Evolutionary conservation across 2,888 invertebrate genomes (phyloP).

Genomic region (Heteromyza rotundicornis): DNA sequence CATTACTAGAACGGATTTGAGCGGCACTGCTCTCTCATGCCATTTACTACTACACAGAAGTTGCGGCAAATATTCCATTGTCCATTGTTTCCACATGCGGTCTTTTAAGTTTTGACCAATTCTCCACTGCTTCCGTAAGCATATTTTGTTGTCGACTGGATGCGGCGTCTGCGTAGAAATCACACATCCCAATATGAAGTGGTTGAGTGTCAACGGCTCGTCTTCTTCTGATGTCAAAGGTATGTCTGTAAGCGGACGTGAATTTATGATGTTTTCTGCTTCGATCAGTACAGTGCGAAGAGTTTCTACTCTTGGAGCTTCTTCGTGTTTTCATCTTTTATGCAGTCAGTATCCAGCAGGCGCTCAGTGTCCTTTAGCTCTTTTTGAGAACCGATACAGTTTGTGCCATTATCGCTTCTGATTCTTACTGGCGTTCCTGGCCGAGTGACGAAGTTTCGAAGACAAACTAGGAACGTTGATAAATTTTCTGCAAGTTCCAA

Average conservation of each 20-base stretch:
- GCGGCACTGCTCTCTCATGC: background rate
- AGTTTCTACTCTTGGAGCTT: slow-evolving; percentile 25
- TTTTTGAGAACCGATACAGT: slow-evolving; percentile 23
- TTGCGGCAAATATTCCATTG: slow-evolving; percentile 24
- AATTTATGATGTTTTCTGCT: slow-evolving; percentile 22
- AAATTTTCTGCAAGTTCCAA: slow-evolving; percentile 27
- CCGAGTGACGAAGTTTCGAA: slow-evolving; percentile 31
- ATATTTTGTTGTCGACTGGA: slow-evolving; percentile 6
- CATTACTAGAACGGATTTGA: slow-evolving; percentile 19
- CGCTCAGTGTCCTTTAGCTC: background rate
- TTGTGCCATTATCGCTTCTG: slow-evolving; percentile 28
- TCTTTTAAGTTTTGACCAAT: slow-evolving; percentile 23
- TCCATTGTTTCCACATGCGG: slow-evolving; percentile 22
- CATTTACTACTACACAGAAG: slow-evolving; percentile 14
- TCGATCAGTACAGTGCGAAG: slow-evolving; percentile 27
- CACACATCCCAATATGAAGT: slow-evolving; percentile 25
- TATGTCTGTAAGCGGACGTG: slow-evolving; percentile 12
- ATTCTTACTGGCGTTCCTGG: slow-evolving; percentile 27
- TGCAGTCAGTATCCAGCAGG: slow-evolving; percentile 6
- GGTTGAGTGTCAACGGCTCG: slow-evolving; percentile 30
- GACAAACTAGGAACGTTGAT: slow-evolving; percentile 28
- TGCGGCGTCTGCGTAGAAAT: slow-evolving; percentile 22
- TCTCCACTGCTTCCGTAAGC: slow-evolving; percentile 25
- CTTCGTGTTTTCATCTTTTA: slow-evolving; percentile 9
- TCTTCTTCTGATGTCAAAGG: slow-evolving; percentile 15